Percentiles rank a stretch among this genome's conserved stretches.
phyloP scores from a whole-genome alignment of 1,140 invertebrate genomes.

The Octopus sinensis region DNA sequence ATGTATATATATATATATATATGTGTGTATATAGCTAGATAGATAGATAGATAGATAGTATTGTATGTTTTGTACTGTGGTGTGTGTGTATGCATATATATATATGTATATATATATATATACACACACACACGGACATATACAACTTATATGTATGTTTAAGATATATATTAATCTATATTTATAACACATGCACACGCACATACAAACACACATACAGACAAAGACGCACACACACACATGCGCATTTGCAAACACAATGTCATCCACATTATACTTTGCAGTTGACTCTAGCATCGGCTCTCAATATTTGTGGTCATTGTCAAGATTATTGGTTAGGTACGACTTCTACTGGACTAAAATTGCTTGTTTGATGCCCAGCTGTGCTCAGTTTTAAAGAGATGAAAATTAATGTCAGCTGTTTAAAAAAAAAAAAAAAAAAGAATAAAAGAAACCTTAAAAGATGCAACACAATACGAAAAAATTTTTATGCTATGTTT shows the following conservation, averaged over 20 bases:
- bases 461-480: neutral
- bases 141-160: no score
- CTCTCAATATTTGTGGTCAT: neutral
- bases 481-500: neutral
- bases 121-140: no score
- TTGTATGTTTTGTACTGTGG: no score
- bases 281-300: neutral
- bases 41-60: no score
- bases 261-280: neutral
- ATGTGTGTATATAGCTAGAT: no score
- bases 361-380: conserved; percentile 5
- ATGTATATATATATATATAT: no score
- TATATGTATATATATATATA: no score
- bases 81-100: no score
- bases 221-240: neutral
- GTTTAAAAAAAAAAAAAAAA: neutral
- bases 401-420: neutral
- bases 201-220: neutral
- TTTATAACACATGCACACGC: neutral
- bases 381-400: neutral
- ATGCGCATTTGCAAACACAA: neutral
- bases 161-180: no score
- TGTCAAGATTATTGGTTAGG: neutral
- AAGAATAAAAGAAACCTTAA: neutral
- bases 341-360: neutral